Base-by-base conservation (phyloP, 2,888 invertebrate genomes). In the Apotomis turbidana region DNA sequence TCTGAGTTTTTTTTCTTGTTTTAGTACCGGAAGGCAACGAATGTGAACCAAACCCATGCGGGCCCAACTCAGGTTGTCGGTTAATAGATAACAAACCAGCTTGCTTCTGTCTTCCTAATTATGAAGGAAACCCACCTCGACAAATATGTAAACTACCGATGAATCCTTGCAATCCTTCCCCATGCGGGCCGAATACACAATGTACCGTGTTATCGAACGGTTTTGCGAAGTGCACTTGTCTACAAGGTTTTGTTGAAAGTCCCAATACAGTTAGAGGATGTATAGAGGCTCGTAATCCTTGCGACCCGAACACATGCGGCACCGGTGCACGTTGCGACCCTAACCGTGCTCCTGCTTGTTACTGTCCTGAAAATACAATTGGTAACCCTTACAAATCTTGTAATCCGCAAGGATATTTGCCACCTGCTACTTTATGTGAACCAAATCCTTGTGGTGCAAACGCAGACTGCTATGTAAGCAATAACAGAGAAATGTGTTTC, bases 191-290 rank as follows among this genome's bases (percentile, higher is more conserved):
- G 8, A 98, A 97, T 81, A 97, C 97, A 2, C 97, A 97, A 86
- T 98, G 98, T 81, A 94, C 96, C 0, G 93, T 97, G 64, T 89
- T 97, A 67, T 91, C 94, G 68, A 97, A 97, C 78, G 97, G 97
- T 68, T 96, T 97, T 84, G 96, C 97, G 0, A 97, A 97, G 90
- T 98, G 98, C 82, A 97, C 97, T 36, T 98, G 98, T 83, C 89
- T 97, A 72, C 94, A 96, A 60, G 97, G 97, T 15, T 97, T 95
- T 85, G 94, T 97, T 52, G 98, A 97, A 90, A 97, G 96, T 86
- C 97, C 97, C 0, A 97, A 98, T 81, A 98, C 98, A 0, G 96
- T 98, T 57, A 94, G 97, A 83, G 98, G 97, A 58, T 98, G 98
- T 79, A 92, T 97, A 5, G 96, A 97, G 85, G 95, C 96, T 74